Evolutionary conservation across 2,797 vertebrate species (phyloP), one percentile per base, ranked within the genome.

Genomic region (Bryconaethiops microstoma): DNA sequence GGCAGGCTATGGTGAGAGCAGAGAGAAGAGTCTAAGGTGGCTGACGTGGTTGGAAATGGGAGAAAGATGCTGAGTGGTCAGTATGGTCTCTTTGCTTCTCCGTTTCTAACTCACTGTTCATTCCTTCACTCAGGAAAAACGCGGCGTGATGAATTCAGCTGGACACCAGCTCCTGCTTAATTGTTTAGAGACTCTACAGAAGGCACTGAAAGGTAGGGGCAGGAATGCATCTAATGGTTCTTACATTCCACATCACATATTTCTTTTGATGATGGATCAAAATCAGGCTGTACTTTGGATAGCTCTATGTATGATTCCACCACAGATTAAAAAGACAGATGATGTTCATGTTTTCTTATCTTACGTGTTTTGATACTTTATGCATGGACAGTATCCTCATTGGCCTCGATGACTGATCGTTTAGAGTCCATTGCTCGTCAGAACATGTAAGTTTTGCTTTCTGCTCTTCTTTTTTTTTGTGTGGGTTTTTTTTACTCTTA

Each of bases 371-470:
- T 45, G 14, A 40, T 57, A 10, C 42, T 16, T 52, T 83, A 16
- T 45, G 25, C 6, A 79, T 87, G 85, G 55, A 29, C 83, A 99
- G 98, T 99, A 19, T 97, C 97, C 10, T 97, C 98, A 23, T 91
- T 99, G 85, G 95, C 97, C 60, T 96, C 97, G 70, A 99, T 99
- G 98, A 99, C 97, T 0, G 97, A 98, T 86, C 97, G 97, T 50
- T 88, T 99, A 55, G 98, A 99, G 88, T 99, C 97, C 52, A 99
- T 99, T 74, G 98, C 98, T 78, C 93, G 97, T 79, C 97, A 99
- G 83, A 98, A 97, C 85, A 94, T 98, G 98, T 99, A 87, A 83
- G 96, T 91, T 54, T 23, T 72, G 45, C 6, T 69, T 54, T 77
- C 7, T 35, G 4, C 5, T 35, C 2, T 35, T 5, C 35, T 35